phyloP scores from a whole-genome alignment of 2,888 invertebrate species.

The Diarsia rubi region DNA sequence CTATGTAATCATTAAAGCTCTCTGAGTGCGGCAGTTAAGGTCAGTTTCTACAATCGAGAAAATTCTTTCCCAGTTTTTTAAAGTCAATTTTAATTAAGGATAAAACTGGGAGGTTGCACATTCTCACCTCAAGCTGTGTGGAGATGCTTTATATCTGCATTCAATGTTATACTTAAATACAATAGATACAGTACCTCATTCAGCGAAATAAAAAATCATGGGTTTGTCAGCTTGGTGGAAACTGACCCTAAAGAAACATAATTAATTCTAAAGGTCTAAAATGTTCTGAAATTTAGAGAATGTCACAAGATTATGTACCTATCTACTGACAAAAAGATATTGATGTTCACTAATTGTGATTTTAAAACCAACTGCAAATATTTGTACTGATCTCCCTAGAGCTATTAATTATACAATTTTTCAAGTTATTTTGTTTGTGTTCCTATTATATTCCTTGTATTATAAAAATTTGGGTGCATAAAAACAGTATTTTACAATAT shows the following conservation, averaged over 20 bases:
- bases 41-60: background rate
- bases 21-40: no score
- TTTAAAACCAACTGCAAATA: constrained; percentile 62
- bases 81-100: background rate
- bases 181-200: background rate
- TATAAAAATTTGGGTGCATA: background rate
- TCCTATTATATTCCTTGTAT: constrained; percentile 7
- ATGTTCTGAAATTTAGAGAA: constrained; percentile 24
- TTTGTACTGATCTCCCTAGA: constrained; percentile 77
- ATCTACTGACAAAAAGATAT: constrained; percentile 30
- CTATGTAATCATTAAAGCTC: no score
- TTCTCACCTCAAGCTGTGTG: background rate
- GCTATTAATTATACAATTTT: constrained; percentile 78
- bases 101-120: background rate
- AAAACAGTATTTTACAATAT: background rate
- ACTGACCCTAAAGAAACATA: background rate
- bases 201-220: background rate
- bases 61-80: background rate
- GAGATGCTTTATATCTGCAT: background rate
- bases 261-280: background rate
- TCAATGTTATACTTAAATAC: background rate
- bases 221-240: background rate
- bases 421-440: constrained; percentile 71
- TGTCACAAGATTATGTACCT: constrained; percentile 10
- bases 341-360: constrained; percentile 50